Conservation (phyloP, 2,797 vertebrate genomes). For the Hapalemur alaotrensis region DNA sequence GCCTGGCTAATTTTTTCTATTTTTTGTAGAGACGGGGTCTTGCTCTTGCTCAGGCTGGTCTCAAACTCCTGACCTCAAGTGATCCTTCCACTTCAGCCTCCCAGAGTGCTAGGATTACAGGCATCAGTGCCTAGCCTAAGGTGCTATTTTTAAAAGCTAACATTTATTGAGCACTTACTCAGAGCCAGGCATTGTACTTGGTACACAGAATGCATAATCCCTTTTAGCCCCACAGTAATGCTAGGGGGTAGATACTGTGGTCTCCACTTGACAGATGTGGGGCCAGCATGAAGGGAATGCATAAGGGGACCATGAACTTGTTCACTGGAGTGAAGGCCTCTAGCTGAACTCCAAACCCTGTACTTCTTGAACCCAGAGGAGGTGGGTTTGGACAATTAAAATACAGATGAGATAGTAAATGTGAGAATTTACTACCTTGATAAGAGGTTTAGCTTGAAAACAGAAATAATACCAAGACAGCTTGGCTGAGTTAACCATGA, state of each 20-base stretch:
- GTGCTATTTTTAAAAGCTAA: not conserved
- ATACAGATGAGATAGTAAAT: not conserved
- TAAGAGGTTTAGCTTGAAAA: not conserved
- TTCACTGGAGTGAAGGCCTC: not conserved
- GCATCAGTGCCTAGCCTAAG: not conserved
- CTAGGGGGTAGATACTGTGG: not conserved
- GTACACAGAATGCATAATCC: not conserved
- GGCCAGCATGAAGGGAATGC: not conserved
- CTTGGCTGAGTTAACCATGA: not conserved
- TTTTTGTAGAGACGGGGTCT: not conserved
- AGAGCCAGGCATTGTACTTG: not conserved
- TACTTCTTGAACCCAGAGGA: not conserved
- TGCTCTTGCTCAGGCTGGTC: not conserved
- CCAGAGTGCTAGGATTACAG: too few species aligned
- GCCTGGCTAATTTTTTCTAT: not conserved
- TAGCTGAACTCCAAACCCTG: not conserved
- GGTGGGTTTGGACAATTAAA: not conserved
- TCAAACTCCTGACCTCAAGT: not conserved
- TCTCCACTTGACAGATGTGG: not conserved
- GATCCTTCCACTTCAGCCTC: not conserved
- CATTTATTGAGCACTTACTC: not conserved
- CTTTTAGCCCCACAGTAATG: not conserved
- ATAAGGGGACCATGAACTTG: not conserved
- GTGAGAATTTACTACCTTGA: not conserved
- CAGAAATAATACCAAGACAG: not conserved